Evolutionary conservation across 2,888 invertebrate species (phyloP).

Genomic region (Dynastes tityus): DNA sequence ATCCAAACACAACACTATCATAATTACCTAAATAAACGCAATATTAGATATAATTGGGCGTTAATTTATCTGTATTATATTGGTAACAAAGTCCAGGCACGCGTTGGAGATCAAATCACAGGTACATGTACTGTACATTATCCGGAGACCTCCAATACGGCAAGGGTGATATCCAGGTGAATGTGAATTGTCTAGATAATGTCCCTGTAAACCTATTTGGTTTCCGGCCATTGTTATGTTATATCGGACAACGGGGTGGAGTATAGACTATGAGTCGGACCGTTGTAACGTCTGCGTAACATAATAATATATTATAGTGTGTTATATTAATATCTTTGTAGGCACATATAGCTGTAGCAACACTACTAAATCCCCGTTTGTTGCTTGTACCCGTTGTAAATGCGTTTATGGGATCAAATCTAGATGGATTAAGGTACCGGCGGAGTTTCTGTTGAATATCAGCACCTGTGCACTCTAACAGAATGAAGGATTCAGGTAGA

Average conservation of each 20-base stretch:
- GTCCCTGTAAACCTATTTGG: background rate
- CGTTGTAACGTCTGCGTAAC: background rate
- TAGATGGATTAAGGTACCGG: constrained; percentile 2
- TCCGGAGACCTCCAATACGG: background rate
- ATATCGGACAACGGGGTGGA: background rate
- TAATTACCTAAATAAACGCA: no score
- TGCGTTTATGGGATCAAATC: constrained; percentile 11
- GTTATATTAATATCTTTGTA: no score
- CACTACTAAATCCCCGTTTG: no score
- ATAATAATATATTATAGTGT: constrained; percentile 2
- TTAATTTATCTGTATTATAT: no score
- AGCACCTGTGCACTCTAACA: background rate
- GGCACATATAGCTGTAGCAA: no score
- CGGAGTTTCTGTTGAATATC: background rate
- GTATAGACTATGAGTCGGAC: background rate
- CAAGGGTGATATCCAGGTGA: background rate
- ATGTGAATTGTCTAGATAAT: constrained; percentile 1
- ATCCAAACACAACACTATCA: no score
- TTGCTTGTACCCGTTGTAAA: background rate
- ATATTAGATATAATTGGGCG: no score
- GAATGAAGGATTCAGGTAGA: background rate
- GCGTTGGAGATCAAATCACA: no score
- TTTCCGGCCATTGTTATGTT: background rate
- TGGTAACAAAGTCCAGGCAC: no score
- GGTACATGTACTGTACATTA: no score